Evolutionary conservation across 2,797 vertebrate species (phyloP), one percentile per base, ranked within the genome.

Genomic region (Menidia menidia): DNA sequence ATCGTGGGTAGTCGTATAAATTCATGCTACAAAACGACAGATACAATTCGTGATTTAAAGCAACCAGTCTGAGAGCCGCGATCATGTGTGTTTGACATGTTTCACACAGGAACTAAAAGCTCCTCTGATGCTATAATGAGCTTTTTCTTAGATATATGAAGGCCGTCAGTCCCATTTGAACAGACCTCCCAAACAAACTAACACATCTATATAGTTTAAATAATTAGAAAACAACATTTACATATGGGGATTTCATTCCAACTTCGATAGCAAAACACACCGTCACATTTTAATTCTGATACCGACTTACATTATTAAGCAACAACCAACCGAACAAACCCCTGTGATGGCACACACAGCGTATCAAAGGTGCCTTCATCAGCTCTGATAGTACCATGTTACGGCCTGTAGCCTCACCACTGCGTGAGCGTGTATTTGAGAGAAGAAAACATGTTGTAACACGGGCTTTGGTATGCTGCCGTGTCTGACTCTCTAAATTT

Each of bases 391-490:
- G 8, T 32, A 11, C 3, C 39, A 33, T n/a, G 19, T 19, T 15
- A 33, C 47, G 32, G 62, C 15, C 39, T n/a, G 15, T 18, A 3
- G 9, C 30, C 42, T 50, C 12, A 42, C 8, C 44, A 30, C 30
- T 41, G 51, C 3, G 6, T 3, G 3, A 41, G 64, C 55, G 32
- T 48, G 13, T 54, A 44, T 19, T 9, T 45, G 12, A 54, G 50
- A 43, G 52, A 30, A 44, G 32, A 55, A 39, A 10, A 41, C 83
- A 0, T 71, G 82, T 75, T 59, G 33, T 7, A 51, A 59, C 85
- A 58, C 52, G 86, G 65, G 14, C 19, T 0, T 3, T 68, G 82
- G 73, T 66, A 73, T 77, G 70, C 75, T 31, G 51, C 13, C 31
- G 25, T 56, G n/a, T 7, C n/a, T 18, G 54, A 12, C 18, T 30